A percentile compares a stretch with the other conserved stretches of the same genome.
Conservation (phyloP, 2,113 vertebrate species). For the Orthonyx spaldingii region DNA sequence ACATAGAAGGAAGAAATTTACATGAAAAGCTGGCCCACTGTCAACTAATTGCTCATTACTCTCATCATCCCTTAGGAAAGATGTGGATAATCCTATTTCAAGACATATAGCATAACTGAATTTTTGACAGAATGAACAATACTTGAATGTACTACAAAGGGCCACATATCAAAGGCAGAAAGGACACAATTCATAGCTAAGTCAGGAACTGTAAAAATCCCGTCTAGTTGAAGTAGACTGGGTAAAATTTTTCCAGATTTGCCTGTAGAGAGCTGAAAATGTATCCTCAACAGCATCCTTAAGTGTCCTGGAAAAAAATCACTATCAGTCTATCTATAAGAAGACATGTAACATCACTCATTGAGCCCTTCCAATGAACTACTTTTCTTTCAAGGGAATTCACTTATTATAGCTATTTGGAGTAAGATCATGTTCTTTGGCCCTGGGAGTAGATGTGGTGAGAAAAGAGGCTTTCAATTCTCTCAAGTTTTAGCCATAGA, state of each 20-base stretch:
- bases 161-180: neutral
- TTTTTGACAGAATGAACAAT: neutral
- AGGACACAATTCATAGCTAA: neutral
- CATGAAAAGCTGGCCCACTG: neutral
- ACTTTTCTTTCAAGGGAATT: neutral
- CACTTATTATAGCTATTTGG: neutral
- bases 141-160: neutral
- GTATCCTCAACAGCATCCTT: neutral
- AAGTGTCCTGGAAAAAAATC: neutral
- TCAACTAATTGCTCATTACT: slow-evolving; percentile 25
- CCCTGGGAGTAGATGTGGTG: neutral
- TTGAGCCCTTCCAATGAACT: neutral
- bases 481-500: neutral
- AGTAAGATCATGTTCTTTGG: neutral
- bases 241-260: neutral
- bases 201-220: neutral
- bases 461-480: neutral
- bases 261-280: neutral
- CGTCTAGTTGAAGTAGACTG: neutral
- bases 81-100: slow-evolving; percentile 4
- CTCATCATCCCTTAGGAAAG: neutral
- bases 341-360: neutral
- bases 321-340: neutral
- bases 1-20: neutral
- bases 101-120: neutral